phyloP scores from a whole-genome alignment of 2,888 invertebrate species.

The Netelia virgata region DNA sequence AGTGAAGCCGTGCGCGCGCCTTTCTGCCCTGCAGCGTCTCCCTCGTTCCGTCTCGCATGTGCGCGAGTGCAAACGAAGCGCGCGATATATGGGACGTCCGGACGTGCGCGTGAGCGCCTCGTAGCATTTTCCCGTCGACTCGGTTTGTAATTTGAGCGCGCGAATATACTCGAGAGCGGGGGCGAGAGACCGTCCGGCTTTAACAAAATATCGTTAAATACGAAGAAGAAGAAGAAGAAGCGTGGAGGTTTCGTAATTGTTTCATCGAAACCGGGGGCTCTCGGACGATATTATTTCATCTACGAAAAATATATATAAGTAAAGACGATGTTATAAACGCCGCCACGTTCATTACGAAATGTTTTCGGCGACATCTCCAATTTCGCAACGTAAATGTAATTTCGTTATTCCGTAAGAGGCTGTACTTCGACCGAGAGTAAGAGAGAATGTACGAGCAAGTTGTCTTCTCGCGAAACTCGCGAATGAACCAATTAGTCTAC shows the following conservation, averaged over 20 bases:
- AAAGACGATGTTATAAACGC: no score
- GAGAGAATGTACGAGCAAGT: neutral
- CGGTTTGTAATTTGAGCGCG: slow-evolving; percentile 1
- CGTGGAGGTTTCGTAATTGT: no score
- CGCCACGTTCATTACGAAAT: no score
- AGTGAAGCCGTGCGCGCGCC: slow-evolving; percentile 64
- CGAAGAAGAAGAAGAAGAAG: no score
- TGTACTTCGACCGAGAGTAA: neutral
- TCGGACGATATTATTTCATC: no score
- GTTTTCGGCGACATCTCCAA: no score
- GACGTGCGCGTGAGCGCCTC: slow-evolving; percentile 29
- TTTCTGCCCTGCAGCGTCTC: slow-evolving; percentile 75
- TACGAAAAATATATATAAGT: no score
- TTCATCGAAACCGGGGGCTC: no score
- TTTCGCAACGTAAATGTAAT: neutral
- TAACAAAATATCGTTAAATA: no score
- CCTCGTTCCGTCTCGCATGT: slow-evolving; percentile 34
- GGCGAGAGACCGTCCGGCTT: no score
- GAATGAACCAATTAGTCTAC: slow-evolving; percentile 34
- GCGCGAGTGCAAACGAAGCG: slow-evolving; percentile 21
- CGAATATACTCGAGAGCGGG: no score
- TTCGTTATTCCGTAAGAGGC: neutral
- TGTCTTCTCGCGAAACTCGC: slow-evolving; percentile 11
- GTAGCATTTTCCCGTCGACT: slow-evolving; percentile 48
- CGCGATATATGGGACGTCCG: slow-evolving; percentile 50